Evolutionary conservation across 2,888 invertebrate genomes (phyloP), one percentile per base, ranked within the genome.

Genomic region (Drosophila mimica): DNA sequence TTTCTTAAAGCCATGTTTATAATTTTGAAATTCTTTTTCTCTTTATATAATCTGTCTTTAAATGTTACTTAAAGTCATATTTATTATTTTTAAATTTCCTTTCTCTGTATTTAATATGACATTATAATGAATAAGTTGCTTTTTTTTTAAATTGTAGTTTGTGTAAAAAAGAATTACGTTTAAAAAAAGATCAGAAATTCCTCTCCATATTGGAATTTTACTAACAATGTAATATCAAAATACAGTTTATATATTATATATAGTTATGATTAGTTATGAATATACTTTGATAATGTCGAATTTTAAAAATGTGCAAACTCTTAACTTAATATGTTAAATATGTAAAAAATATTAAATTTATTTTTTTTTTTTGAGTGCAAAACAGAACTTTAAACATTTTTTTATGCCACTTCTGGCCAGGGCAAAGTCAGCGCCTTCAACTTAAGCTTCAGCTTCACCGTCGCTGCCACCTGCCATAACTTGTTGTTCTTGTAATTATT

Each of bases 401-500:
- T 65, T 60, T 56, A 59, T 82, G 57, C 38, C 79, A 70, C 54
- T 60, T 30, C 56, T 54, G 36, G 20, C 13, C 67, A 70, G 58
- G 52, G 59, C 59, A 30, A 7, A 60, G 28, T 34, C 46, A 51
- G 9, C 52, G 34, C 15, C 58, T 51, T 38, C 30, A 17, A 34
- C 38, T 38, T 28, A 46, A 61, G 15, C 25, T 57, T 49, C 20
- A 20, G 56, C n/a, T 57, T 30, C 43, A 30, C 15, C 57, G 46
- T 57, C 46, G 43, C 54, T 60, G 74, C 81, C 79, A 82, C 72
- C 83, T 83, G 83, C 83, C 82, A 89, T 82, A 88, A 82, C 80
- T 81, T 64, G 70, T 77, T 77, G 57, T 79, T 65, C 64, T 77
- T 76, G 88, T 63, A 83, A 84, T 88, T 88, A 84, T 89, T 87